These are phyloP conservation scores for Therioaphis trifolii DNA, from an alignment of 2,888 invertebrate species.

Conservation along the genomic window DNA sequence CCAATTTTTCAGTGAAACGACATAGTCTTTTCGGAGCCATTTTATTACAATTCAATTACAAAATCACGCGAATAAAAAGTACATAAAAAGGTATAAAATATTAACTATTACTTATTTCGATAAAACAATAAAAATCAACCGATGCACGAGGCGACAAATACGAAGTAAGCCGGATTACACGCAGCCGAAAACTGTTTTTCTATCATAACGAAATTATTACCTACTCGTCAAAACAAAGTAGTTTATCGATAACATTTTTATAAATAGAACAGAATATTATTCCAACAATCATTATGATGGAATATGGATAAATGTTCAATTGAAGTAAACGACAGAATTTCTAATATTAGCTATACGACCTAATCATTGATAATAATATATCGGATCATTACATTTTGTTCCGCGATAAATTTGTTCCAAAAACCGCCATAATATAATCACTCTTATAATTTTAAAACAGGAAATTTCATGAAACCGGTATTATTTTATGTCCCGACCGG, in stretches of 20 bases:
- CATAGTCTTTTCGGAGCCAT: too few relatives aligned
- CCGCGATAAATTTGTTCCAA: neutral
- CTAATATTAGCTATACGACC: neutral
- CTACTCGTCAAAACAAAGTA: neutral
- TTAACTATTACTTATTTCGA: too few relatives aligned
- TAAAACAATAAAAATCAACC: too few relatives aligned
- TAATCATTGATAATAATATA: neutral
- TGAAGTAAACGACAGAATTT: conserved; percentile 2
- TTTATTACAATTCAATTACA: too few relatives aligned
- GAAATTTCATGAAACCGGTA: neutral
- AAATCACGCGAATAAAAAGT: too few relatives aligned
- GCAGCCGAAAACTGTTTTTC: conserved; percentile 9
- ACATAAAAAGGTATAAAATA: too few relatives aligned
- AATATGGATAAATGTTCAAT: neutral
- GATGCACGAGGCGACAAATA: too few relatives aligned
- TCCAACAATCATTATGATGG: neutral
- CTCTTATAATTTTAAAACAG: neutral
- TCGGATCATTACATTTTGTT: neutral
- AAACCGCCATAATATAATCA: neutral
- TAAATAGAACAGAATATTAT: neutral
- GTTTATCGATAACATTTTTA: conserved; percentile 8
- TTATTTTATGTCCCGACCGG: neutral
- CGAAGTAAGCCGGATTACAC: neutral
- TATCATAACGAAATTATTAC: conserved; percentile 2
- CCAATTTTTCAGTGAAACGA: too few relatives aligned